Evolutionary conservation across 2,888 invertebrate species (phyloP).

Genomic region (Rhagonycha lutea): DNA sequence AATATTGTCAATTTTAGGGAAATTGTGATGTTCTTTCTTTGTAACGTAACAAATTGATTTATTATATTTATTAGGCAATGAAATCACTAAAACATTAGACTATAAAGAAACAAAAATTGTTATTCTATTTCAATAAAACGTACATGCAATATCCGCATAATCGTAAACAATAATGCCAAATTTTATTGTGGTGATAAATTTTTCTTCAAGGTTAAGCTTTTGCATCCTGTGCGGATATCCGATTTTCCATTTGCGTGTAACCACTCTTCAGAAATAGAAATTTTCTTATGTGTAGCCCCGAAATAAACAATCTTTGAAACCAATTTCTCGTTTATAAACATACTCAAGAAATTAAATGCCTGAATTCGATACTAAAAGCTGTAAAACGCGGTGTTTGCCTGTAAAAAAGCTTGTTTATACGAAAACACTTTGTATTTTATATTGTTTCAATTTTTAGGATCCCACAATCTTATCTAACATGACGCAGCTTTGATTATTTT

Average conservation of each 20-base stretch:
- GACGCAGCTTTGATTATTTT: not conserved
- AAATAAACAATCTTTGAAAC: not conserved
- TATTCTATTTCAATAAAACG: not conserved
- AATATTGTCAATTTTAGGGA: too few species aligned
- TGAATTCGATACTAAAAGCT: not conserved
- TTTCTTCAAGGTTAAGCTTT: not conserved
- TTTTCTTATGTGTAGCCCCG: not conserved
- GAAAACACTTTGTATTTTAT: not conserved
- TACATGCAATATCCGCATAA: not conserved
- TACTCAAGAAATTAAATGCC: not conserved
- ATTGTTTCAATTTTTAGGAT: not conserved
- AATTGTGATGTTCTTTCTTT: too few species aligned
- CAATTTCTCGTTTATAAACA: not conserved
- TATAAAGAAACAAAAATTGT: not conserved
- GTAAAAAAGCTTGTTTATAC: not conserved
- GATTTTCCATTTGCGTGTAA: not conserved
- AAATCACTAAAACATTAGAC: not conserved
- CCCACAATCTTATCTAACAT: not conserved
- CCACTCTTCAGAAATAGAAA: not conserved
- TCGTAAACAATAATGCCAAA: not conserved
- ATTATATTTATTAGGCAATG: not conserved
- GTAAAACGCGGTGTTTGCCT: not conserved
- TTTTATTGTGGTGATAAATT: not conserved
- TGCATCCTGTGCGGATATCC: constrained; percentile 4
- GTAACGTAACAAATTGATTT: not conserved